These are phyloP conservation scores for Ectropis crepuscularia DNA, from an alignment of 2,888 invertebrate species.

Conservation along the genomic window DNA sequence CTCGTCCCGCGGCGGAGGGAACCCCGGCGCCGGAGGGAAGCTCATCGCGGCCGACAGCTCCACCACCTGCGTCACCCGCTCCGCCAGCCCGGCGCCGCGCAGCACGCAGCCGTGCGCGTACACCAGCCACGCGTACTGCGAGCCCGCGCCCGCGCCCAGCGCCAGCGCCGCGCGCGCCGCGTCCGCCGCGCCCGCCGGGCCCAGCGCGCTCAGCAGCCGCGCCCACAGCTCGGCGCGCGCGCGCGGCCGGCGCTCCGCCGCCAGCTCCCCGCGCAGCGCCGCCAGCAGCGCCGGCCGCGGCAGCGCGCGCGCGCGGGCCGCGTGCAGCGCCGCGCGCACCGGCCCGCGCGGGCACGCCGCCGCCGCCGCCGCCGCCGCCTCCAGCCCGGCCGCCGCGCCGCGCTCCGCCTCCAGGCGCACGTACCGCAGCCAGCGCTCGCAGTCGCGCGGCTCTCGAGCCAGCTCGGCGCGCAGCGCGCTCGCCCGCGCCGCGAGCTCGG, in stretches of 20 bases:
- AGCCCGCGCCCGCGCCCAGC: conserved; percentile 35
- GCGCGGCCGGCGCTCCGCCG: conserved; percentile 34
- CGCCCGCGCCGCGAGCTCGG: conserved; percentile 21
- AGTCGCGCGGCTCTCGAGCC: conserved; percentile 54
- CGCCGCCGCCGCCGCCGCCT: conserved; percentile 39
- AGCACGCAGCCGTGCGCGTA: conserved; percentile 59
- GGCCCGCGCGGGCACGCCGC: conserved; percentile 20
- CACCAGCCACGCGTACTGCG: conserved; percentile 62
- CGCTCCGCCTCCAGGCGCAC: conserved; percentile 49
- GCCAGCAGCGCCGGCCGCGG: conserved; percentile 34
- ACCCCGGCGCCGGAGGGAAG: conserved; percentile 70
- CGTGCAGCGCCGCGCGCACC: conserved; percentile 44
- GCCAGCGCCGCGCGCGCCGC: conserved; percentile 48
- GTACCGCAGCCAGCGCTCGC: conserved; percentile 61
- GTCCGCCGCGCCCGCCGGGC: conserved; percentile 27
- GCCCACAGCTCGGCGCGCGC: conserved; percentile 55
- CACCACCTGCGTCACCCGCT: conserved; percentile 89
- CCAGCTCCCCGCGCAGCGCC: conserved; percentile 30
- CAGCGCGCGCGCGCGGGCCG: conserved; percentile 44
- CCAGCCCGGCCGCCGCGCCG: conserved; percentile 41
- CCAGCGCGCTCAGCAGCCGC: conserved; percentile 51
- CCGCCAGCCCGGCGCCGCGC: conserved; percentile 90
- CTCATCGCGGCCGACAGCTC: conserved; percentile 88
- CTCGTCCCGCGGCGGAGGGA: conserved; percentile 49
- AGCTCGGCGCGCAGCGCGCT: conserved; percentile 53